Base-by-base conservation (phyloP, 1,140 invertebrate species). In the Zaprionus kolodkinae region DNA sequence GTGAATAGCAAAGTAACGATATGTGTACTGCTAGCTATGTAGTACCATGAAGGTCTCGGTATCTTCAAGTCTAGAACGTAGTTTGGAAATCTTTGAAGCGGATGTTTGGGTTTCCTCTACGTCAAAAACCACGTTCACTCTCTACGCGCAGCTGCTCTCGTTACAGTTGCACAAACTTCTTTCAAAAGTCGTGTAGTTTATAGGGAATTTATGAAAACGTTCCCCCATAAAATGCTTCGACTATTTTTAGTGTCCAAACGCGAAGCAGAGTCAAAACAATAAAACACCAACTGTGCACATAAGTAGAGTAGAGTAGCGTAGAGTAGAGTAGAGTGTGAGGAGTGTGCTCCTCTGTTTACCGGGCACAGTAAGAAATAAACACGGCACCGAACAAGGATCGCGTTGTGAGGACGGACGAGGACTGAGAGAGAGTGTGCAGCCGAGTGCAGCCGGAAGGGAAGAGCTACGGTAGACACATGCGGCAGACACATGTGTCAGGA, bases 241-340 rank as follows among this genome's bases (percentile, higher is more conserved):
- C 64, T 79, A 79, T 76, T 79, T 79, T 76, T 79, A 76, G 77
- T 79, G 54, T 43, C 60, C 60, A 57, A 65, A 57, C 45, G 33
- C 72, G 43, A 55, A 7, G 36, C 61, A 38, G 21, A 40, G 50
- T 63, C 54, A 38, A 40, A 40, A 38, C 17, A 61, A 71, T 75
- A 75, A 76, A 76, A 61, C 38, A 25, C 38, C 38, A 38, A 43
- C 30, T 65, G 50, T 30, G 35, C 21, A 43, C 11, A 60, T 13
- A 30, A 30, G 27, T 30, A 72, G 35, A 60, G 45, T 7, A 35
- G 38, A 17, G 33, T 2, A 35, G 38, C n/a, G 33, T 2, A n/a
- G 55, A n/a, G 3, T 21, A 21, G 21, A 2, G 21, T 21, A 21
- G 21, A 2, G 9, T 30, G 27, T 30, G 4, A 27, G 48, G 10